Base-by-base conservation (phyloP, 2,113 vertebrate genomes). In the Cyanocitta stelleri region DNA sequence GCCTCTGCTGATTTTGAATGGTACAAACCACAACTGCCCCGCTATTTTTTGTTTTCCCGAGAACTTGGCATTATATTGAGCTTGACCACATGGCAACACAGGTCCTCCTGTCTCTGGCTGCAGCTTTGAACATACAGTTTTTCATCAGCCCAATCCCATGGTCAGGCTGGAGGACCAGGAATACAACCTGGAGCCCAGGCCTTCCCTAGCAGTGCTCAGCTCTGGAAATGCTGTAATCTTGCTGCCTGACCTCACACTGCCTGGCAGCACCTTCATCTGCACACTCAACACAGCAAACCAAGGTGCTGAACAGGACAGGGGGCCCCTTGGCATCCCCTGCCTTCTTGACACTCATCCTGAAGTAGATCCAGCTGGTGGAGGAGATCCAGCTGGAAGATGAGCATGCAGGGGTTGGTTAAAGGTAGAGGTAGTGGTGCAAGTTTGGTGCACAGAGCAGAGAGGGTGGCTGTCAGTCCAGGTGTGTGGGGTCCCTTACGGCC, bases 231-330 rank as follows among this genome's bases (percentile, higher is more conserved):
- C 52, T 37, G 23, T 29, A 23, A 46, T 17, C 13, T 41, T 13
- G 52, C 41, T n/a, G 55, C 43, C 62, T 49, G 19, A 79, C 18
- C 54, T 79, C 0, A 0, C 24, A 29, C 13, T 1, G 1, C 26
- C 16, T 26, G 41, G 35, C 62, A 64, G 59, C 30, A 48, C 13
- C 35, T 76, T 84, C 58, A 49, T 33, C 62, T n/a, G 24, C 44
- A 49, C 9, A n/a, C 49, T 61, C 4, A 1, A 43, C 4, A 4
- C 32, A 43, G 79, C 2, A 3, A 49, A 10, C 30, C 6, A 16
- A 0, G 0, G 9, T 26, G 32, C 48, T 2, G 2, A 78, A 55
- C 9, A 39, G 29, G 21, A 22, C 52, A 58, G 17, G 5, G 23
- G 29, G 8, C 12, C 19, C 15, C 19, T 24, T 1, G 5, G 32